Conservation (phyloP, 2,888 invertebrate genomes). For the Timema podura region DNA sequence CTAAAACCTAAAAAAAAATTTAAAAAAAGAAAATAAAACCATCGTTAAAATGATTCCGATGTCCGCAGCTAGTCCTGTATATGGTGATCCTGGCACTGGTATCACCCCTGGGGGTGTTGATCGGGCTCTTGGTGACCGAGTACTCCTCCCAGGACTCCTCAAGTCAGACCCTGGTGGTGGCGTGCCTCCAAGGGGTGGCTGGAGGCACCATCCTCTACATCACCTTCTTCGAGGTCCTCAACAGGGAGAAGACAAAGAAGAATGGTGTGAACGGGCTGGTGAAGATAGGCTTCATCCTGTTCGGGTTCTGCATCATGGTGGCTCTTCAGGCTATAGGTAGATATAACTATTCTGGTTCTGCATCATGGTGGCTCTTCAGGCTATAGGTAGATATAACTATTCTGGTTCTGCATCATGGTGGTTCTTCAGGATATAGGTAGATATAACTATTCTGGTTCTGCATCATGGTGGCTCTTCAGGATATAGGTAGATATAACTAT, state of each 20-base stretch:
- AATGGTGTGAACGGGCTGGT: constrained; percentile 23
- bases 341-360: no score
- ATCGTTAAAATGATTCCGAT: no score
- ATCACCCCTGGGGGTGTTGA: constrained; percentile 49
- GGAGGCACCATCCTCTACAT: constrained; percentile 52
- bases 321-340: constrained; percentile 26
- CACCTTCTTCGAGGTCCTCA: constrained; percentile 47
- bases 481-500: no score
- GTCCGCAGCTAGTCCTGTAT: constrained; percentile 39
- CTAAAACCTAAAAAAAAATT: no score
- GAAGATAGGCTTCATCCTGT: constrained; percentile 22
- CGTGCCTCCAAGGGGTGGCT: constrained; percentile 48
- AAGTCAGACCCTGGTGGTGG: constrained; percentile 44
- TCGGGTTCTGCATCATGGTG: constrained; percentile 28
- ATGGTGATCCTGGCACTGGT: constrained; percentile 48
- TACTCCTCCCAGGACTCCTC: constrained; percentile 41
- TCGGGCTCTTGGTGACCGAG: constrained; percentile 47
- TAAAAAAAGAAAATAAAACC: no score
- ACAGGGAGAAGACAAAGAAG: constrained; percentile 25
- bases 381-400: no score
- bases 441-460: no score
- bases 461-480: no score
- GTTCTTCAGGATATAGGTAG: no score
- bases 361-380: no score
- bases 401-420: no score